Evolutionary conservation across 2,888 invertebrate species (phyloP).

Genomic region (Campoletis raptor): DNA sequence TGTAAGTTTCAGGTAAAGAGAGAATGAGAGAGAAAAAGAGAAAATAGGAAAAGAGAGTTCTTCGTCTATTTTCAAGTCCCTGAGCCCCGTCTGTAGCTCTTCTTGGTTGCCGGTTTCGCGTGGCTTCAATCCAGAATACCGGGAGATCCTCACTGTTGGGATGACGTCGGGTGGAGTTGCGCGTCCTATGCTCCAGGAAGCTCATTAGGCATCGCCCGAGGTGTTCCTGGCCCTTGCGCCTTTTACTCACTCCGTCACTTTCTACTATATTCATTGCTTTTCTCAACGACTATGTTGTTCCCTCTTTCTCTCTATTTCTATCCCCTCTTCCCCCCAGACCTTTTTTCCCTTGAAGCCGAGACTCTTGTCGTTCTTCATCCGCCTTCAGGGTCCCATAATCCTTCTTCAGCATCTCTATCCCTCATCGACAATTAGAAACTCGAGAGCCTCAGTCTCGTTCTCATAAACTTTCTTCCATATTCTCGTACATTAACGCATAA

Average conservation of each 20-base stretch:
- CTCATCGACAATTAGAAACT: conserved; percentile 68
- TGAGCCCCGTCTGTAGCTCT: conserved; percentile 40
- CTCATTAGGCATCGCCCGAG: conserved; percentile 84
- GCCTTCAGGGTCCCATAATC: conserved; percentile 28
- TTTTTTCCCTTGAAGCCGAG: conserved; percentile 17
- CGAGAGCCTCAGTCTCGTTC: conserved; percentile 25
- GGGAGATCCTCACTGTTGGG: conserved; percentile 38
- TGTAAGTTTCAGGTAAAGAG: conserved; percentile 61
- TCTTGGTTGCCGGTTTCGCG: conserved; percentile 52
- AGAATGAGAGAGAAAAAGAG: conserved; percentile 1
- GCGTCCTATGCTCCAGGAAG: conserved; percentile 80
- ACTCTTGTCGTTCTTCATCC: conserved; percentile 21
- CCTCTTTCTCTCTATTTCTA: conserved; percentile 48
- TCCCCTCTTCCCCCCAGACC: conserved; percentile 10
- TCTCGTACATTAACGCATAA: conserved; percentile 8
- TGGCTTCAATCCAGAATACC: conserved; percentile 63
- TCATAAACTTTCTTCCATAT: neutral
- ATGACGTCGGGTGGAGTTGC: conserved; percentile 61
- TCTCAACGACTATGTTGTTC: conserved; percentile 35
- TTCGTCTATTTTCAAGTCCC: conserved; percentile 53
- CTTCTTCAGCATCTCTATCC: conserved; percentile 50
- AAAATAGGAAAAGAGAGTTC: conserved; percentile 47
- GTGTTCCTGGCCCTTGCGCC: conserved; percentile 77
- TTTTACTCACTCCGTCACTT: conserved; percentile 57
- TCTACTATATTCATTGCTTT: conserved; percentile 45